phyloP scores from a whole-genome alignment of 2,113 vertebrate genomes.

The Amblyornis subalaris region DNA sequence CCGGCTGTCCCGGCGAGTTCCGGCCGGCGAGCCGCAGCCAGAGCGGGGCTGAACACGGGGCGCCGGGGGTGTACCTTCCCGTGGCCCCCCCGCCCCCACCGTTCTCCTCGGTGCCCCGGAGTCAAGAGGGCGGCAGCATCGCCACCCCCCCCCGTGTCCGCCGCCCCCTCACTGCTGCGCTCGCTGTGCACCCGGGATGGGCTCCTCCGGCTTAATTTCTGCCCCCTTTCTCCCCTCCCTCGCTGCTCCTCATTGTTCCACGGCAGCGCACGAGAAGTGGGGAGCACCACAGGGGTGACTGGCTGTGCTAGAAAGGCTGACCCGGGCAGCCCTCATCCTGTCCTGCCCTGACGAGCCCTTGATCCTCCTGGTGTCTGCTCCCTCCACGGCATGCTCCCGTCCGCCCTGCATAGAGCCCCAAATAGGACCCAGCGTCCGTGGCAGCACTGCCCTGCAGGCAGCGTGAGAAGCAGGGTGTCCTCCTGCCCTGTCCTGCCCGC shows the following conservation, averaged over 20 bases:
- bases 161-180: not conserved
- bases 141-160: not conserved
- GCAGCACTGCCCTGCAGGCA: not conserved
- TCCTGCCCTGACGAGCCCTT: not conserved
- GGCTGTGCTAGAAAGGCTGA: not conserved
- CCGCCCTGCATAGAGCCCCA: not conserved
- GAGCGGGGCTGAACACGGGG: not conserved
- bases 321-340: not conserved
- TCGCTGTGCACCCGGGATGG: not conserved
- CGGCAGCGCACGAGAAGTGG: not conserved
- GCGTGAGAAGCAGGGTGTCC: not conserved
- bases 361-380: not conserved
- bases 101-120: not conserved
- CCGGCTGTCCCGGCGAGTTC: not conserved
- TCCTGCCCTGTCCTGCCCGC: not conserved
- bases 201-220: not conserved
- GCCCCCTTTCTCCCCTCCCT: not conserved
- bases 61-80: not conserved
- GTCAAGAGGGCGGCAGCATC: not conserved
- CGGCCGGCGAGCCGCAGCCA: not conserved
- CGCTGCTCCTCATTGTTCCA: not conserved
- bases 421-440: not conserved
- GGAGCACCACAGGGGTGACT: not conserved
- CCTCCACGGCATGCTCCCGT: fast-evolving
- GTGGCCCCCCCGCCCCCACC: not conserved